phyloP scores from a whole-genome alignment of 2,113 vertebrate genomes.

The Salvelinus fontinalis region DNA sequence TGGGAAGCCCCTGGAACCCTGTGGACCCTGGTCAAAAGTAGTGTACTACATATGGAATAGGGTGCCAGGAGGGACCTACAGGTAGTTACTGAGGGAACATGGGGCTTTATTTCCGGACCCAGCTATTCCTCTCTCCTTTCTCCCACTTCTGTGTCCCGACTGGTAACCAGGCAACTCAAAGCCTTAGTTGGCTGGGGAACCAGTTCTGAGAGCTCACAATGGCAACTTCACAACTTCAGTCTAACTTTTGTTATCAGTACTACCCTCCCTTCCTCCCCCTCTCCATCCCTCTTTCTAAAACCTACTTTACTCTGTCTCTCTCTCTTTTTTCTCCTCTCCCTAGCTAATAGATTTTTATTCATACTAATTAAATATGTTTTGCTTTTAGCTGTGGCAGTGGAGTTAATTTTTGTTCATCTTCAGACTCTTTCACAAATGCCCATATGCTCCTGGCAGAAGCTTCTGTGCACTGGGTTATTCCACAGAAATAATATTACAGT shows the following conservation, averaged over 20 bases:
- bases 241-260: conserved; percentile 6
- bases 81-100: conserved; percentile 30
- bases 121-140: background rate
- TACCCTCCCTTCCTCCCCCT: background rate
- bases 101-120: conserved; percentile 1
- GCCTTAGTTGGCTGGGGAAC: conserved; percentile 32
- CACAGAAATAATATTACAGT: background rate
- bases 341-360: conserved; percentile 2
- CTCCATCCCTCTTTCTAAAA: background rate
- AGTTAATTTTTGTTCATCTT: background rate
- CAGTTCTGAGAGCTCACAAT: conserved; percentile 25
- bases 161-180: conserved; percentile 35
- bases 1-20: conserved; percentile 26
- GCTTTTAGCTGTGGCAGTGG: conserved; percentile 1
- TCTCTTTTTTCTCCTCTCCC: background rate
- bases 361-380: conserved; percentile 26
- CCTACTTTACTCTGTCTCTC: background rate
- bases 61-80: background rate
- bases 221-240: conserved; percentile 15
- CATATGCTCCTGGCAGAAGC: conserved; percentile 1
- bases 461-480: background rate
- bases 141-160: conserved; percentile 12
- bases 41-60: no score
- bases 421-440: background rate
- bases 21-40: no score